Percentiles rank a stretch among this genome's conserved stretches.
Evolutionary conservation across 2,113 vertebrate genomes (phyloP).

Genomic region (Festucalex cinctus): DNA sequence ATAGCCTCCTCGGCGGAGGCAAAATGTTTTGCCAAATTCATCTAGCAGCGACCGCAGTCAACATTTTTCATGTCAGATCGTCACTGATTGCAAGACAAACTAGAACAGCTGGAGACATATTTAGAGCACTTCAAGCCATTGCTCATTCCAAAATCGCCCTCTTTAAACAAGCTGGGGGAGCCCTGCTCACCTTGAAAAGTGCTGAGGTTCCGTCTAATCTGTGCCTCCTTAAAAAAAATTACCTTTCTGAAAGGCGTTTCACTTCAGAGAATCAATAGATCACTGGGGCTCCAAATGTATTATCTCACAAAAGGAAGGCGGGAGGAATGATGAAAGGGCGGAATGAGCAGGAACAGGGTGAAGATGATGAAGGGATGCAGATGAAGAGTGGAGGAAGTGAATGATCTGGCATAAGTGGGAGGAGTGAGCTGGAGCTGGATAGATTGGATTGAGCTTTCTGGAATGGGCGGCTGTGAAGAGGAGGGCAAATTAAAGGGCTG

Average conservation of each 20-base stretch:
- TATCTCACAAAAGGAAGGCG: slow-evolving; percentile 66
- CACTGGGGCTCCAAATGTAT: slow-evolving; percentile 75
- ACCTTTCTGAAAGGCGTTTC: slow-evolving; percentile 59
- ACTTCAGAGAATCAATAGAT: slow-evolving; percentile 71
- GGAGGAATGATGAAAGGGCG: slow-evolving; percentile 9
- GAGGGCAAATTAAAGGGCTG: not conserved
- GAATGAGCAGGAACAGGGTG: slow-evolving; percentile 9
- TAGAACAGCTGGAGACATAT: not conserved
- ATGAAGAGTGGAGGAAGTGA: slow-evolving; percentile 33
- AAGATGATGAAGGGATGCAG: slow-evolving; percentile 24
- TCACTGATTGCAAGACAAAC: not conserved
- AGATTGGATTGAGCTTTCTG: slow-evolving; percentile 13
- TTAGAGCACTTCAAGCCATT: slow-evolving; percentile 13
- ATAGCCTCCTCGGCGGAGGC: not conserved
- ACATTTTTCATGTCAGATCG: not conserved
- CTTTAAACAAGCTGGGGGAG: slow-evolving; percentile 48
- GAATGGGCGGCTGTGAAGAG: not conserved
- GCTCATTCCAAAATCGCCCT: slow-evolving; percentile 14
- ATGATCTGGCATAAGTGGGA: slow-evolving; percentile 28
- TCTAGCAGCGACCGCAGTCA: not conserved
- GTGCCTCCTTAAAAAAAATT: slow-evolving; percentile 62
- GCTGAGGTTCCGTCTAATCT: slow-evolving; percentile 59
- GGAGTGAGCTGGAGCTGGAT: slow-evolving; percentile 21
- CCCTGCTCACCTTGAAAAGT: slow-evolving; percentile 67
- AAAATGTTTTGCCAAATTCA: not conserved